Conservation (phyloP, 2,888 invertebrate genomes). For the Elegia similella region DNA sequence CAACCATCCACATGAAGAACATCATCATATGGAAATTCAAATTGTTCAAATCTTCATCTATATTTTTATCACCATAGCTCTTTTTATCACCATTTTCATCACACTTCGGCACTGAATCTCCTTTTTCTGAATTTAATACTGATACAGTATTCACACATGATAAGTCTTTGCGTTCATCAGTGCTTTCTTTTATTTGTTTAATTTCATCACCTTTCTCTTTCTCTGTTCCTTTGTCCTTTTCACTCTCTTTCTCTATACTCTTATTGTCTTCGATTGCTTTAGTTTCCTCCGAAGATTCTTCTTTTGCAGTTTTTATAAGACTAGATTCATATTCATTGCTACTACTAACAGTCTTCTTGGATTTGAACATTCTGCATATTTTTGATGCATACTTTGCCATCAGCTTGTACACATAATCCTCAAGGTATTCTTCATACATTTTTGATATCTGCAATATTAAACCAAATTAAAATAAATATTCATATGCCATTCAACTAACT, state of each 20-base stretch:
- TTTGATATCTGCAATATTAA: slow-evolving; percentile 82
- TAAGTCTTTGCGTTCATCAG: slow-evolving; percentile 21
- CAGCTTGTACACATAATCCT: slow-evolving; percentile 80
- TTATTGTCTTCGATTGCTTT: slow-evolving; percentile 29
- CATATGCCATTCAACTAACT: no score
- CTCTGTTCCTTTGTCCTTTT: not conserved
- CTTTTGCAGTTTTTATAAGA: slow-evolving; percentile 23
- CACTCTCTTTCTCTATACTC: slow-evolving; percentile 20
- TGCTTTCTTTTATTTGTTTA: slow-evolving; percentile 21
- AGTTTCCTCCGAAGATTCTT: slow-evolving; percentile 24
- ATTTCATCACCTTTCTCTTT: slow-evolving; percentile 20
- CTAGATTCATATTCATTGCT: slow-evolving; percentile 29
- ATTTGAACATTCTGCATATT: slow-evolving; percentile 50
- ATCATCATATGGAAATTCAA: slow-evolving; percentile 89
- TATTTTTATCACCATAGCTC: slow-evolving; percentile 27
- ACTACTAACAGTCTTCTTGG: slow-evolving; percentile 30
- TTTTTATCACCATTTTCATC: slow-evolving; percentile 28
- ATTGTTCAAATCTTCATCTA: slow-evolving; percentile 63
- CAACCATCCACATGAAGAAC: slow-evolving; percentile 85
- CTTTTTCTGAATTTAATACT: not conserved
- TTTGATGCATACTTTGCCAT: slow-evolving; percentile 63
- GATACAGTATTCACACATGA: not conserved
- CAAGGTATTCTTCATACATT: slow-evolving; percentile 89
- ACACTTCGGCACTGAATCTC: slow-evolving; percentile 22
- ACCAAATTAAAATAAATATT: not conserved